These are phyloP conservation scores for Chionodraco myersi DNA, from an alignment of 2,113 vertebrate genomes.

Conservation along the genomic window DNA sequence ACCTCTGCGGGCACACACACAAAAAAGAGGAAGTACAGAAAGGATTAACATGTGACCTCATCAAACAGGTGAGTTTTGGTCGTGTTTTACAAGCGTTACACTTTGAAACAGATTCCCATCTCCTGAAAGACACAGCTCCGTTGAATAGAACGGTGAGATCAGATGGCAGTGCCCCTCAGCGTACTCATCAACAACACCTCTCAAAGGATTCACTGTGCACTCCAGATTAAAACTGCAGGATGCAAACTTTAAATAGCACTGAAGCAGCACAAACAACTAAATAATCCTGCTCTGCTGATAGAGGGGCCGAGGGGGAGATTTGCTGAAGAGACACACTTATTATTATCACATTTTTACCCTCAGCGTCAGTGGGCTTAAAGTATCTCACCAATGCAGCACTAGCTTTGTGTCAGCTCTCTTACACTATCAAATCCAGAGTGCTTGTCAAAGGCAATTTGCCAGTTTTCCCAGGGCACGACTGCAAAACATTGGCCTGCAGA, in stretches of 20 bases:
- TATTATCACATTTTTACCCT: constrained; percentile 49
- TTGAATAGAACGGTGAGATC: constrained; percentile 23
- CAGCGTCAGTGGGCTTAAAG: constrained; percentile 35
- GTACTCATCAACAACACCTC: constrained; percentile 41
- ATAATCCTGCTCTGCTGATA: constrained; percentile 43
- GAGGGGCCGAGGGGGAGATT: constrained; percentile 23
- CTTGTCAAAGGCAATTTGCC: constrained; percentile 42
- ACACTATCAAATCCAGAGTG: constrained; percentile 40
- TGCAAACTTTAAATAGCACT: constrained; percentile 64
- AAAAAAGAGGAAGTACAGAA: background rate
- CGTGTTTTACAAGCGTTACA: background rate
- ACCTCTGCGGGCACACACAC: constrained; percentile 86
- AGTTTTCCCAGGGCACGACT: constrained; percentile 40
- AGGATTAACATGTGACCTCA: background rate
- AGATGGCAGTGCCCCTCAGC: constrained; percentile 35
- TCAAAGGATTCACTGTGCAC: constrained; percentile 45
- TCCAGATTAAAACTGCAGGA: constrained; percentile 58
- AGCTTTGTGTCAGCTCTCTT: constrained; percentile 49
- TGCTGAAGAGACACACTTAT: constrained; percentile 62
- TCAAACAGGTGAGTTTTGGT: background rate
- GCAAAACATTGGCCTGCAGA: constrained; percentile 32
- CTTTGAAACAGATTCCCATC: background rate
- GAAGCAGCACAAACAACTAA: constrained; percentile 45
- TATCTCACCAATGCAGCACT: constrained; percentile 42
- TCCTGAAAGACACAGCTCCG: constrained; percentile 9